These are phyloP conservation scores for Benthosema pterotum DNA, from an alignment of 2,797 vertebrate species.

Conservation along the genomic window DNA sequence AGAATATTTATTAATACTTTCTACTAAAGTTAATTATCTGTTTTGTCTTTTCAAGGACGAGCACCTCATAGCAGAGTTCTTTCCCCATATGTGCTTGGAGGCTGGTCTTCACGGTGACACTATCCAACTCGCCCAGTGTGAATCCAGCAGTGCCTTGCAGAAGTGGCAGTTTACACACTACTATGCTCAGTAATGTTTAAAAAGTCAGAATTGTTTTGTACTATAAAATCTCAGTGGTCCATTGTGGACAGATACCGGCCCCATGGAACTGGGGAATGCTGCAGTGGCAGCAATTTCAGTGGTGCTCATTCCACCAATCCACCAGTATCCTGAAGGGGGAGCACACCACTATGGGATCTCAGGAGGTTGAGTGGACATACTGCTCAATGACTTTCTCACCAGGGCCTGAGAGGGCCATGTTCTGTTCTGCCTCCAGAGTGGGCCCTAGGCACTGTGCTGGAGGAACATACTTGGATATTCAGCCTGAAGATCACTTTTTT, in stretches of 20 bases:
- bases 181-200: constrained; percentile 47
- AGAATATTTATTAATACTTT: neutral
- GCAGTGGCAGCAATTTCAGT: neutral
- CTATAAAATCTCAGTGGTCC: constrained; percentile 9
- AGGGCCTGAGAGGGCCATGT: too few species aligned
- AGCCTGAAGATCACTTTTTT: neutral
- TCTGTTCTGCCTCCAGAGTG: constrained; percentile 8
- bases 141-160: constrained; percentile 78
- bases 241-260: constrained; percentile 7
- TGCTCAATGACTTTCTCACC: constrained; percentile 41
- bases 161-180: constrained; percentile 94
- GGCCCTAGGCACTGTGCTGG: neutral
- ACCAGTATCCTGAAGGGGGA: too few species aligned
- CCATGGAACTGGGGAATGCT: constrained; percentile 1
- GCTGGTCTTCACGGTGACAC: constrained; percentile 60
- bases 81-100: constrained; percentile 82
- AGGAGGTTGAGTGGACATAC: constrained; percentile 40
- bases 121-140: constrained; percentile 77
- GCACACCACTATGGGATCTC: too few species aligned
- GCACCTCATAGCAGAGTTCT: constrained; percentile 83
- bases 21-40: constrained; percentile 17
- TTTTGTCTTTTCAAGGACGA: constrained; percentile 74
- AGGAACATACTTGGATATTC: neutral
- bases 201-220: constrained; percentile 5
- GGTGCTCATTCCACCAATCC: constrained; percentile 10